Percentiles rank a stretch among this genome's conserved stretches.
These are phyloP conservation scores for Myotis findleyi DNA, from an alignment of 2,797 vertebrate species.

Conservation along the genomic window DNA sequence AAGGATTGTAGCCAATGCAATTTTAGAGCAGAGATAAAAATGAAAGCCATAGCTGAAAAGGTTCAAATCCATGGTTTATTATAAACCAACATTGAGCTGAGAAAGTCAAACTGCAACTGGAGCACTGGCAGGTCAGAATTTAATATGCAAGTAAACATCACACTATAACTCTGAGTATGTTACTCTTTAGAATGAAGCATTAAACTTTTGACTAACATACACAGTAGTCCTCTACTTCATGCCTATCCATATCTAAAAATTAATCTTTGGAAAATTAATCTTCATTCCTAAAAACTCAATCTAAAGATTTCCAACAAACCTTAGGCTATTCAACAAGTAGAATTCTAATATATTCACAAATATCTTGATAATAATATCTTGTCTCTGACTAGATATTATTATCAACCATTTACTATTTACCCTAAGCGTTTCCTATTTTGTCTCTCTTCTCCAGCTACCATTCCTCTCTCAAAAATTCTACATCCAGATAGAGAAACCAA, in stretches of 20 bases:
- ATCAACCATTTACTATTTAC: not conserved
- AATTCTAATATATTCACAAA: not conserved
- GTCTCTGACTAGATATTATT: not conserved
- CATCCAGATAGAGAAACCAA: too few relatives aligned
- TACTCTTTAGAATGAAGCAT: not conserved
- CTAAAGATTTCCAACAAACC: not conserved
- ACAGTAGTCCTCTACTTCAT: not conserved
- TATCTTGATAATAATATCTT: too few relatives aligned
- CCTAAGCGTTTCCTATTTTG: not conserved
- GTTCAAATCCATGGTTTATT: not conserved
- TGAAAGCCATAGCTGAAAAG: not conserved
- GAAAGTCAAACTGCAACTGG: not conserved
- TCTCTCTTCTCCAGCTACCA: not conserved
- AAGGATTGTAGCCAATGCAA: not conserved
- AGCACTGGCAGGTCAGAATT: not conserved
- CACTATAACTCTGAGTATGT: not conserved
- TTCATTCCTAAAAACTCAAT: constrained; percentile 10
- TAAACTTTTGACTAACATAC: not conserved
- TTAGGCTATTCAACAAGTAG: not conserved
- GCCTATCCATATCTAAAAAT: not conserved
- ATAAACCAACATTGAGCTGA: not conserved
- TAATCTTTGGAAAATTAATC: not conserved
- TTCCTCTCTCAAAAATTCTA: not conserved
- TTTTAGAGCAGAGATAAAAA: constrained; percentile 2
- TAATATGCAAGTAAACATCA: not conserved